Conservation (phyloP, 2,113 vertebrate genomes). For the Cariama cristata region DNA sequence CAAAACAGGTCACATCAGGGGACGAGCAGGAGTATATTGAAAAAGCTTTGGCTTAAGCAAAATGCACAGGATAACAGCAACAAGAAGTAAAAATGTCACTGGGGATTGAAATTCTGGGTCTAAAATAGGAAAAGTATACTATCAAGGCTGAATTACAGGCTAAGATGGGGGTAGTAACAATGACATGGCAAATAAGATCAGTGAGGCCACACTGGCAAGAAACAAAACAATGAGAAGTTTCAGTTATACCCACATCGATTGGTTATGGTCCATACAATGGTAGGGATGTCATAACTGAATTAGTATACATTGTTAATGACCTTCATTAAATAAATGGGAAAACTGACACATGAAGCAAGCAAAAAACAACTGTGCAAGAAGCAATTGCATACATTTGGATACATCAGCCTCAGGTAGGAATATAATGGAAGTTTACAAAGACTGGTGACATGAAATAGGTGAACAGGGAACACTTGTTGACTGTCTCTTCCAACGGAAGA, state of each 20-base stretch:
- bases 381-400: fast-evolving
- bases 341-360: neutral
- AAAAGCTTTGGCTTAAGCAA: neutral
- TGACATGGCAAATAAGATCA: neutral
- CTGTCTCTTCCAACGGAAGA: neutral
- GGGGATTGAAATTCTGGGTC: neutral
- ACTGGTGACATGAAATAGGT: neutral
- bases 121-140: neutral
- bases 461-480: neutral
- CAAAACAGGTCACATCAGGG: neutral
- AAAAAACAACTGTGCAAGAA: neutral
- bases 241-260: fast-evolving
- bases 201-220: neutral
- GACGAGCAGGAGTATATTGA: neutral
- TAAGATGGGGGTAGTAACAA: neutral
- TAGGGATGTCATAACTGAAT: neutral
- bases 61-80: neutral
- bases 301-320: neutral
- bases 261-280: neutral
- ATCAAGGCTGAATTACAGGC: neutral
- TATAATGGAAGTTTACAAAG: neutral
- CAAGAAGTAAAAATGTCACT: neutral
- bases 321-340: neutral
- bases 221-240: neutral
- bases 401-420: neutral